phyloP scores from a whole-genome alignment of 2,888 invertebrate genomes.

The Empis stercorea region DNA sequence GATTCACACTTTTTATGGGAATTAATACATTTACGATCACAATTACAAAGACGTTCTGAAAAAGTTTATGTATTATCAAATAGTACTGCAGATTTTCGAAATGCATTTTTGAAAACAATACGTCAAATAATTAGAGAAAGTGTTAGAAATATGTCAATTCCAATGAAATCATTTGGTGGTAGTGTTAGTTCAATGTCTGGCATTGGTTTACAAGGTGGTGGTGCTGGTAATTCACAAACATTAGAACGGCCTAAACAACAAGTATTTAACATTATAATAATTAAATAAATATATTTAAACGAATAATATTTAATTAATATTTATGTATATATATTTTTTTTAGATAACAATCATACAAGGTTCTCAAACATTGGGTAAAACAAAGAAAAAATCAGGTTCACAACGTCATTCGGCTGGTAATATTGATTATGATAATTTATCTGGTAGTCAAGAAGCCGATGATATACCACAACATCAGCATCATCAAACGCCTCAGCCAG shows the following conservation, averaged over 20 bases:
- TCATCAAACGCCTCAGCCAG: conserved; percentile 28
- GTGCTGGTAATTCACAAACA: conserved; percentile 43
- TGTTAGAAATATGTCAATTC: conserved; percentile 93
- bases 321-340: not conserved
- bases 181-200: conserved; percentile 38
- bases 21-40: conserved; percentile 86
- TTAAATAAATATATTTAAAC: not conserved
- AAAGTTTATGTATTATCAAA: conserved; percentile 94
- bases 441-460: conserved; percentile 62
- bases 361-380: conserved; percentile 71
- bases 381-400: conserved; percentile 59
- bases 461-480: conserved; percentile 38
- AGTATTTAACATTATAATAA: conserved; percentile 28
- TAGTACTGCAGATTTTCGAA: conserved; percentile 90
- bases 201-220: conserved; percentile 33
- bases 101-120: conserved; percentile 93
- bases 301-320: not conserved
- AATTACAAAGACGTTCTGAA: conserved; percentile 85
- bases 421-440: conserved; percentile 71
- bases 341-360: conserved; percentile 57
- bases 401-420: conserved; percentile 74
- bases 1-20: conserved; percentile 97
- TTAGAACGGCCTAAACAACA: conserved; percentile 51
- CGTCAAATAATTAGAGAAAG: conserved; percentile 94
- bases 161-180: conserved; percentile 54